These are phyloP conservation scores for Alaudala cheleensis DNA, from an alignment of 2,113 vertebrate species.

Conservation along the genomic window DNA sequence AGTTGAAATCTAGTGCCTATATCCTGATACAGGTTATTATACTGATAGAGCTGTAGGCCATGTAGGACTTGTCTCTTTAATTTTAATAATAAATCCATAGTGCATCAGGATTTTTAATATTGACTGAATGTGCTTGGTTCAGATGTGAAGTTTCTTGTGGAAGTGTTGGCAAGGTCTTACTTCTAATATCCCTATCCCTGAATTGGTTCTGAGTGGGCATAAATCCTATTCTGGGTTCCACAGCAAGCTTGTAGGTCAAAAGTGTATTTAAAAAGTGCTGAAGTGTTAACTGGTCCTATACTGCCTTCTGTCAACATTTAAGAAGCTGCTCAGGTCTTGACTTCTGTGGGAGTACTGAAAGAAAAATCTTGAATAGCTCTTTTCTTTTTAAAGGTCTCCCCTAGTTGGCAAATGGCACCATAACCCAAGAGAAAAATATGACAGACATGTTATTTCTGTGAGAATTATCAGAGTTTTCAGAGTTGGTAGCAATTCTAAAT, in stretches of 20 bases:
- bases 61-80: not conserved
- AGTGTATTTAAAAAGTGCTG: not conserved
- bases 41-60: not conserved
- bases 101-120: not conserved
- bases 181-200: not conserved
- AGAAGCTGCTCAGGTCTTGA: conserved; percentile 29
- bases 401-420: conserved; percentile 28
- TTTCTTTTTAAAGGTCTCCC: conserved; percentile 50
- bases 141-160: not conserved
- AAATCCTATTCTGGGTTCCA: conserved; percentile 7
- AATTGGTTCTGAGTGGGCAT: not conserved
- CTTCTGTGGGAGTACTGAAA: conserved; percentile 39
- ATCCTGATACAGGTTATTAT: not conserved
- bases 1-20: not conserved
- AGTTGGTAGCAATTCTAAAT: not conserved
- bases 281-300: conserved; percentile 25
- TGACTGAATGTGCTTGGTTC: not conserved
- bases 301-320: conserved; percentile 49
- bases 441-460: conserved; percentile 40
- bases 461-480: not conserved
- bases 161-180: not conserved
- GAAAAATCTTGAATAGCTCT: conserved; percentile 22
- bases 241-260: not conserved
- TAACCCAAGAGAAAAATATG: conserved; percentile 34
- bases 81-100: not conserved